These are phyloP conservation scores for Sitophilus oryzae DNA, from an alignment of 1,140 invertebrate genomes.

Conservation along the genomic window DNA sequence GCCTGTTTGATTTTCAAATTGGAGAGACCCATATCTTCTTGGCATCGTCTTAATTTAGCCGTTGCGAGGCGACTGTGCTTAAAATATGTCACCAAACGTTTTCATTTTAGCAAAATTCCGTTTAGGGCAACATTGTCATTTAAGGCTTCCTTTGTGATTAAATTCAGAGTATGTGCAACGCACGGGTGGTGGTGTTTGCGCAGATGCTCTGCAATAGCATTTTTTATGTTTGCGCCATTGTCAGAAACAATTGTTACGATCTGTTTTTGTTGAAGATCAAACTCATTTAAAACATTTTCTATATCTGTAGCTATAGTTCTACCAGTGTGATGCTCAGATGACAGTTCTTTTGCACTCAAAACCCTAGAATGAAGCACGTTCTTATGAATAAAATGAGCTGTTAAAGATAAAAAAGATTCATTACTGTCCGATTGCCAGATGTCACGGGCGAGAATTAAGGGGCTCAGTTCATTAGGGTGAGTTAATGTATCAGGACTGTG, in stretches of 20 bases:
- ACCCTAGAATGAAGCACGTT: background rate
- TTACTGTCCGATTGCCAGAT: conserved; percentile 19
- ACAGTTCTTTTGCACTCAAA: background rate
- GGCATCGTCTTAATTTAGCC: conserved; percentile 21
- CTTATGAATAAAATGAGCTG: conserved; percentile 14
- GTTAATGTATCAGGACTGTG: too few relatives aligned
- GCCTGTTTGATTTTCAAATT: conserved; percentile 33
- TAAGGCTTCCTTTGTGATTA: conserved; percentile 11
- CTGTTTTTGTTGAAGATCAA: conserved; percentile 1
- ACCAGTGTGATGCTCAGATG: background rate
- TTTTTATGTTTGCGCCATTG: conserved; percentile 18
- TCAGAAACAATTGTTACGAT: conserved; percentile 15
- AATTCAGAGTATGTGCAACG: conserved; percentile 32
- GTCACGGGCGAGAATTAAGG: too few relatives aligned
- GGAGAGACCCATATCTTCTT: conserved; percentile 23
- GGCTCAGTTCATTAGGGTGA: too few relatives aligned
- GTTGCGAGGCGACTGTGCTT: conserved; percentile 28
- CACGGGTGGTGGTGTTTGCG: conserved; percentile 45
- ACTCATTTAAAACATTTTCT: conserved; percentile 1
- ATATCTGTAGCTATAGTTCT: conserved; percentile 5
- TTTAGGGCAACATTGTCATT: conserved; percentile 5
- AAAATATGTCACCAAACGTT: conserved; percentile 28
- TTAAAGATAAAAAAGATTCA: conserved; percentile 9
- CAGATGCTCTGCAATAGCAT: conserved; percentile 9
- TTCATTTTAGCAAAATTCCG: conserved; percentile 7